phyloP scores from a whole-genome alignment of 2,113 vertebrate genomes.

The Lophotis ruficrista region DNA sequence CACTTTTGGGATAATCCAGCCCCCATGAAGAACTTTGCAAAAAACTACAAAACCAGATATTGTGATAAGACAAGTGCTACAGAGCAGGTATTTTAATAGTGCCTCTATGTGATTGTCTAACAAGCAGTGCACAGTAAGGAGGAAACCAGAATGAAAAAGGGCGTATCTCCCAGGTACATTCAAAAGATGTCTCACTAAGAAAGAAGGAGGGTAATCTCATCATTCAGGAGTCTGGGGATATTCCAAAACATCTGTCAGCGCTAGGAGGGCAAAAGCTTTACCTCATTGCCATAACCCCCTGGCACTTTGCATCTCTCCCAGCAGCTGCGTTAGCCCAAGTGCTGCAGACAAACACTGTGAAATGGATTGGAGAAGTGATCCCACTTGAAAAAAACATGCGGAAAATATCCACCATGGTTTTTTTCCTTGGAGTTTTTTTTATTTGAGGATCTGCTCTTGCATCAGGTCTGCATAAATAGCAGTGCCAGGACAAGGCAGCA shows the following conservation, averaged over 20 bases:
- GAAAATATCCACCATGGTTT: neutral
- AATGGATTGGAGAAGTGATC: neutral
- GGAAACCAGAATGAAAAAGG: neutral
- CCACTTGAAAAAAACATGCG: neutral
- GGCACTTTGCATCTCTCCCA: neutral
- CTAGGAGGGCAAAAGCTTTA: neutral
- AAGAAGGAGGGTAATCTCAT: neutral
- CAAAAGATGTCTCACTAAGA: neutral
- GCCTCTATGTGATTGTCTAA: neutral
- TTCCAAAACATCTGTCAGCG: neutral
- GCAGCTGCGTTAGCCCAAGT: neutral
- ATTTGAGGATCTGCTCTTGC: neutral
- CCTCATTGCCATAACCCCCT: neutral
- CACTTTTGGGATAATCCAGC: neutral
- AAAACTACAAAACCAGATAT: neutral
- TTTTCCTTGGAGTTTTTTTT: neutral
- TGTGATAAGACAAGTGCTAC: neutral
- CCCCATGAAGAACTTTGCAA: neutral
- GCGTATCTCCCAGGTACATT: neutral
- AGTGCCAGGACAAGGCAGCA: neutral
- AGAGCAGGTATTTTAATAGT: neutral
- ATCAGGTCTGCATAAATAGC: neutral
- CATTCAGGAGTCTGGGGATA: neutral
- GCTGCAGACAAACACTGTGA: neutral
- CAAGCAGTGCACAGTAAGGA: neutral